A percentile compares a stretch with the other conserved stretches of the same genome.
phyloP scores from a whole-genome alignment of 1,140 invertebrate species.

The Bombyx mandarina region DNA sequence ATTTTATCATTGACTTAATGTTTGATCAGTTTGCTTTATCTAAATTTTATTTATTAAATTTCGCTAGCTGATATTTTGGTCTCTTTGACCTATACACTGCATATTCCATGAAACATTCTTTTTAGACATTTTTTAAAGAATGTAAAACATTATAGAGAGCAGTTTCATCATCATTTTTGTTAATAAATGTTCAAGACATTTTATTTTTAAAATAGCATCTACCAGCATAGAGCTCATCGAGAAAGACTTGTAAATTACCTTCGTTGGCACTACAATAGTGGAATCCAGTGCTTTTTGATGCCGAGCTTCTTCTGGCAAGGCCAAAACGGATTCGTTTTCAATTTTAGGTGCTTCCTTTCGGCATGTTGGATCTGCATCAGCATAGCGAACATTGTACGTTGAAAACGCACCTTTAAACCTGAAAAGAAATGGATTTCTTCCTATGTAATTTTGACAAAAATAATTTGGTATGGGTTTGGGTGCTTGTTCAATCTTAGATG shows the following conservation, averaged over 20 bases:
- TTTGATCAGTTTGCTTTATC: too few relatives aligned
- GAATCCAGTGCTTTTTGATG: conserved; percentile 69
- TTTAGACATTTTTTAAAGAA: too few relatives aligned
- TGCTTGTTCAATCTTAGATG: neutral
- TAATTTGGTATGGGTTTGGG: neutral
- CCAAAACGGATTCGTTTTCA: conserved; percentile 63
- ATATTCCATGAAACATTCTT: too few relatives aligned
- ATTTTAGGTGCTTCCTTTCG: conserved; percentile 64
- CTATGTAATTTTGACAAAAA: neutral
- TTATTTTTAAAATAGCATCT: too few relatives aligned
- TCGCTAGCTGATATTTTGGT: too few relatives aligned
- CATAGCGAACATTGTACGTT: conserved; percentile 22
- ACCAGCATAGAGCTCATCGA: too few relatives aligned
- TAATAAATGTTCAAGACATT: too few relatives aligned
- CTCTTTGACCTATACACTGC: too few relatives aligned
- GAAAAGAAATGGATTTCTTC: conserved; percentile 14
- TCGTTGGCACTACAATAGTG: conserved; percentile 71
- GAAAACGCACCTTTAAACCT: conserved; percentile 48
- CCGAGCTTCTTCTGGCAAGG: conserved; percentile 69
- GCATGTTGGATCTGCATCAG: conserved; percentile 24
- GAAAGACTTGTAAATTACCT: conserved; percentile 36
- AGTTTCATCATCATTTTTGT: too few relatives aligned
- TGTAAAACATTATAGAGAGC: too few relatives aligned
- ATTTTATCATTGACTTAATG: too few relatives aligned
- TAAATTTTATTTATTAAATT: too few relatives aligned